A percentile compares a stretch with the other conserved stretches of the same genome.
Evolutionary conservation across 1,140 invertebrate genomes (phyloP).

Genomic region (Sarcophaga bullata): DNA sequence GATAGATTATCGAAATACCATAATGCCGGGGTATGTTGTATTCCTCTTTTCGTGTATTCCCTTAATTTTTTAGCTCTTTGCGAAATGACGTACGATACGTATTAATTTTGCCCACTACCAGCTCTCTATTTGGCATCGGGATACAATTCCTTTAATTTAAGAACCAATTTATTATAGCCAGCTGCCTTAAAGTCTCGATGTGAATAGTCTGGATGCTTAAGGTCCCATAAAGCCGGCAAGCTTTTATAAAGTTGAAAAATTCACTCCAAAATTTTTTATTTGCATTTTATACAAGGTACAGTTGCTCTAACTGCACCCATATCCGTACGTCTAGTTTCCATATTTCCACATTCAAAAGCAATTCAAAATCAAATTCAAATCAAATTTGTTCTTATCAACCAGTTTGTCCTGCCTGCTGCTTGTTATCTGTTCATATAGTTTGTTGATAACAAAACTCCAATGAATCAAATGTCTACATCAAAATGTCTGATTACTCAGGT

Average conservation of each 20-base stretch:
- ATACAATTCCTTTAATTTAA: conserved; percentile 2
- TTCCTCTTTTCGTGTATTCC: background rate
- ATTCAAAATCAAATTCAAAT: no score
- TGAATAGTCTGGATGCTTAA: conserved; percentile 12
- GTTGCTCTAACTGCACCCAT: no score
- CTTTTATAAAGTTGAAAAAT: conserved; percentile 25
- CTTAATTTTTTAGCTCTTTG: background rate
- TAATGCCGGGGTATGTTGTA: background rate
- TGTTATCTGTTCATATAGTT: no score
- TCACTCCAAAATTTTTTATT: background rate
- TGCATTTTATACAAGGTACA: no score
- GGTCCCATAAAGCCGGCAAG: background rate
- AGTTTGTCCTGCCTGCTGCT: no score
- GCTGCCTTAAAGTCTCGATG: background rate
- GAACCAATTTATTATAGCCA: background rate
- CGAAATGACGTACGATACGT: background rate
- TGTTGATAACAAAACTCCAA: no score
- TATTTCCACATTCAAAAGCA: no score
- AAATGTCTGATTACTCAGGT: no score
- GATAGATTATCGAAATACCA: conserved; percentile 9
- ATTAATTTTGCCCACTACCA: background rate
- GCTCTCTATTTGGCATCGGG: background rate
- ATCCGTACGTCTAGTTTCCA: no score
- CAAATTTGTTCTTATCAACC: no score
- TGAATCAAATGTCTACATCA: no score